Evolutionary conservation across 2,797 vertebrate genomes (phyloP), one percentile per base, ranked within the genome.

Genomic region (Molossus alvarezi): DNA sequence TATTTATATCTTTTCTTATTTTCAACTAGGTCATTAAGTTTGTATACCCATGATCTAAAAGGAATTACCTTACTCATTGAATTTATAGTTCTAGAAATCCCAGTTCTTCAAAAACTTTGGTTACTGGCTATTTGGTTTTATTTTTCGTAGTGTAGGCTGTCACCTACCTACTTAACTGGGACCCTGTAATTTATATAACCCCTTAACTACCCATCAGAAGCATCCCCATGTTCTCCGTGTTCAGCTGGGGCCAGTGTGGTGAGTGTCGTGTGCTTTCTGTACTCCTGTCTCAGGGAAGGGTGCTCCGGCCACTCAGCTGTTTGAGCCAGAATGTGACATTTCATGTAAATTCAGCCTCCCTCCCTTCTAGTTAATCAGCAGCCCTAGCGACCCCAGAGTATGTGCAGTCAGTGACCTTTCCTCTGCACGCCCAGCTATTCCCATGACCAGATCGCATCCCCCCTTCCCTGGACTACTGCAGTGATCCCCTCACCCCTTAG

Each of bases 381-480:
- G 77, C 67, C 5, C n/a, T 17, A 9, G 15, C 13, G 13, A 58
- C 45, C 55, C 18, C 0, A 6, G 11, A 48, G 7, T 4, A 1
- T 37, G 48, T 53, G 12, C 5, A 5, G 18, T 33, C 29, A 2
- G 1, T 8, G 80, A 29, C 41, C 48, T 14, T 25, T 37, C 29
- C 7, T 57, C 69, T n/a, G 10, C 11, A 3, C 18, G 27, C 14
- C 29, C 33, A 2, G 20, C 51, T 2, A 0, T 57, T 21, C 8
- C 73, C 3, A 0, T 0, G 4, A 58, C 17, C 37, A 2, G 21
- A 5, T 11, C 2, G 45, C 27, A 8, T 8, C 3, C 0, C 17
- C 73, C 37, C 12, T 72, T 23, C 51, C 73, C 37, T 27, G n/a
- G 18, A 18, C 23, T 4, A 1, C 1, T 4, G 8, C 3, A 6